Percentiles rank a stretch among this genome's conserved stretches.
Conservation (phyloP, 2,888 invertebrate genomes). For the Nephrotoma appendiculata region DNA sequence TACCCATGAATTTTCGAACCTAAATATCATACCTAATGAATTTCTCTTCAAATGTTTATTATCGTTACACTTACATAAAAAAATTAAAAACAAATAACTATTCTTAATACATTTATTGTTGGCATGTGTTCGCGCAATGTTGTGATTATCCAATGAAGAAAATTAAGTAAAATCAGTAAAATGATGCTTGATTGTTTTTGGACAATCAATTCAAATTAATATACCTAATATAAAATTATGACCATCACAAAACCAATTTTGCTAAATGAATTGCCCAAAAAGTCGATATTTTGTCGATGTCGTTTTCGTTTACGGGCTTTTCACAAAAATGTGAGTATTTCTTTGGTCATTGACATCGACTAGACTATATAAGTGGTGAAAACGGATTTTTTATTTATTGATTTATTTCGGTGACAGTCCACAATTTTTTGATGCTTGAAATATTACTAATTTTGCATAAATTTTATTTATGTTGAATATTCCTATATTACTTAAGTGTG, state of each 20-base stretch:
- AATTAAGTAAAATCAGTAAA: background rate
- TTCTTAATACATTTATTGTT: background rate
- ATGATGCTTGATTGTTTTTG: background rate
- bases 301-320: background rate
- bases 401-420: background rate
- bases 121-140: background rate
- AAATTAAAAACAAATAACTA: background rate
- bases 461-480: too few species aligned
- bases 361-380: background rate
- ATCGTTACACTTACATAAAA: background rate
- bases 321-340: background rate
- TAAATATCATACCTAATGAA: background rate
- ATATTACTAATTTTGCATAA: background rate
- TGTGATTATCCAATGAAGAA: background rate
- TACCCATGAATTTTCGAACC: background rate
- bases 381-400: background rate
- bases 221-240: background rate
- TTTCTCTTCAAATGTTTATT: background rate
- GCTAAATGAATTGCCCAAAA: background rate
- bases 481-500: too few species aligned
- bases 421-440: background rate
- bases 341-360: background rate
- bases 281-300: background rate
- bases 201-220: background rate
- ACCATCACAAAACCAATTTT: background rate